Percentiles rank a stretch among this genome's conserved stretches.
Conservation (phyloP, 2,797 vertebrate species). For the Rallus crepitans region DNA sequence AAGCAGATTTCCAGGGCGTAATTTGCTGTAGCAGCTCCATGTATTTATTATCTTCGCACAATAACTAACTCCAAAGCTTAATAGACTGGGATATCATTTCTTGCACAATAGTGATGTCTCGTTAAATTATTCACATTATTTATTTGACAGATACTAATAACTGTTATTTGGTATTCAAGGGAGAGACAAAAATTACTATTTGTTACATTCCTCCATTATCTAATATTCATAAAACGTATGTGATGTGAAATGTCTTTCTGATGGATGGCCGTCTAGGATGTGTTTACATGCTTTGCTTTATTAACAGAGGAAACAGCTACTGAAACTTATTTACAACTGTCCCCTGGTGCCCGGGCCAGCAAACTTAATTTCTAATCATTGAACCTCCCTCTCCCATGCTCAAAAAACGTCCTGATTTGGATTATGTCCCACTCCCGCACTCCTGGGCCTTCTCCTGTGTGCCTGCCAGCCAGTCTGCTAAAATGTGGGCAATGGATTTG, state of each 20-base stretch:
- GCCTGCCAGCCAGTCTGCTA: background rate
- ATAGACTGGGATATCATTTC: conserved; percentile 42
- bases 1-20: conserved; percentile 34
- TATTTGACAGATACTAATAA: conserved; percentile 67
- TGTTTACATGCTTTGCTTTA: conserved; percentile 10
- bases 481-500: background rate
- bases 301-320: background rate
- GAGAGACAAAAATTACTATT: conserved; percentile 50
- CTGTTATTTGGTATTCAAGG: conserved; percentile 44
- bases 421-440: background rate
- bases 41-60: conserved; percentile 50
- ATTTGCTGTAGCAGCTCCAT: conserved; percentile 22
- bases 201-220: conserved; percentile 54
- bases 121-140: conserved; percentile 65
- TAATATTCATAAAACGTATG: conserved; percentile 47
- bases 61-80: conserved; percentile 42
- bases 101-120: conserved; percentile 32
- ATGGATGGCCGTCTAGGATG: background rate
- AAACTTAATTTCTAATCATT: background rate
- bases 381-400: background rate
- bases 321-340: background rate
- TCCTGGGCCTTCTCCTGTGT: background rate
- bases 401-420: background rate
- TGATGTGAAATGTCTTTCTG: conserved; percentile 32
- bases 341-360: background rate